These are phyloP conservation scores for Bombus sylvicola DNA, from an alignment of 1,140 invertebrate genomes.

Conservation along the genomic window DNA sequence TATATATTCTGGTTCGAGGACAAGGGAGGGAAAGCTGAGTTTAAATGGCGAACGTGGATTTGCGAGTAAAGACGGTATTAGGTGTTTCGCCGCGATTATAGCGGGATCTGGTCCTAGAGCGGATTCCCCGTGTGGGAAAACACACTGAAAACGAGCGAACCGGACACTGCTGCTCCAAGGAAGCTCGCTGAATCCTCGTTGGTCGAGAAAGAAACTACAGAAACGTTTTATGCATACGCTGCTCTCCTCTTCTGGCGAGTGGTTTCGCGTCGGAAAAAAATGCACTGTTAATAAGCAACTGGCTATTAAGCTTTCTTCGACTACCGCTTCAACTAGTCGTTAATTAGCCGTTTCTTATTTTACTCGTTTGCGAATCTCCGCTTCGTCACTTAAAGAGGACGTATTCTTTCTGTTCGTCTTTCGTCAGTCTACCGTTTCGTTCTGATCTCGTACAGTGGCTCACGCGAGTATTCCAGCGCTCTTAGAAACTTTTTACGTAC, in stretches of 20 bases:
- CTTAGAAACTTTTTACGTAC: too few species aligned
- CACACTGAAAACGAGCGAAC: conserved; percentile 47
- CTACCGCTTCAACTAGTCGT: conserved; percentile 23
- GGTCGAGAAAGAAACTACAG: neutral
- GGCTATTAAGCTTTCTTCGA: conserved; percentile 1
- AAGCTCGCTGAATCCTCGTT: neutral
- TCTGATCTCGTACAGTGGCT: neutral
- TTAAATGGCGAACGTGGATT: conserved; percentile 54
- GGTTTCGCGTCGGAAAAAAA: conserved; percentile 30
- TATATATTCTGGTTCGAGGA: conserved; percentile 47
- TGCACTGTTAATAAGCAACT: conserved; percentile 31
- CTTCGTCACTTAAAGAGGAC: neutral
- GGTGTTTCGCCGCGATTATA: conserved; percentile 54
- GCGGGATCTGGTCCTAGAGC: neutral
- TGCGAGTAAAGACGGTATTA: conserved; percentile 54
- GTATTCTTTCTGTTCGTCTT: neutral
- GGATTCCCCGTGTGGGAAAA: conserved; percentile 16
- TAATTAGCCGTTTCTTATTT: conserved; percentile 55
- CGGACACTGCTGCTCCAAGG: neutral
- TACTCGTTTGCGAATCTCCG: conserved; percentile 15
- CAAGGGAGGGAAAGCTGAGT: conserved; percentile 28
- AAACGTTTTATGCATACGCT: conserved; percentile 1
- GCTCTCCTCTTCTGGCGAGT: conserved; percentile 26
- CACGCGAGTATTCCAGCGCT: too few species aligned
- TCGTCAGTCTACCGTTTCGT: neutral